Evolutionary conservation across 2,113 vertebrate species (phyloP), one percentile per base, ranked within the genome.

Genomic region (Ellobius talpinus): DNA sequence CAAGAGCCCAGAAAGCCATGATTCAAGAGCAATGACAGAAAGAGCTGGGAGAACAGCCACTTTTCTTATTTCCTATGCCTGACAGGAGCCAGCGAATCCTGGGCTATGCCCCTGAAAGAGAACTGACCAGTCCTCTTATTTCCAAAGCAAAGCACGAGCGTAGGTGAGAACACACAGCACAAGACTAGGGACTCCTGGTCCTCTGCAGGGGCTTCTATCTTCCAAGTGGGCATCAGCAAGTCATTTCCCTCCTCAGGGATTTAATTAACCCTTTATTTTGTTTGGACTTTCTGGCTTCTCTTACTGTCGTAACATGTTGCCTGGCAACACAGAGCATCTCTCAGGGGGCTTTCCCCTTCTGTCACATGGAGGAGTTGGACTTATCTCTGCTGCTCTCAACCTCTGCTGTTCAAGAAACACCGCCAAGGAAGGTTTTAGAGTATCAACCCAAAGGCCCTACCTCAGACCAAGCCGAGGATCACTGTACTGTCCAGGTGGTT

Each of bases 341-440:
- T 73, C 24, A 3, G 24, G 39, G 42, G 12, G 19, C 79, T 84
- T 68, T 79, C 70, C 36, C 36, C 14, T 87, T 79, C 55, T 66
- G 1, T 45, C 72, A 72, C 5, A 16, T 33, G 88, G 61, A 90
- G 21, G 29, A 14, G 3, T 19, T 82, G 33, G 65, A 31, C 19
- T 85, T 58, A 52, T 85, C 39, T 89, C 68, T 31, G 24, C 91
- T 66, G 24, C 74, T 97, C 21, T 90, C 65, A 65, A 58, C 33
- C n/a, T 52, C 65, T 17, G 29, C 8, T 85, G 16, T 19, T 63
- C n/a, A 68, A 68, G 84, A 82, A 87, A 91, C 89, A 33, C 33
- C 52, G 65, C 33, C 68, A 79, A n/a, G 36, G n/a, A 94, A 36
- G 61, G 68, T 45, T 81, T 33, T 0, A 29, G 31, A 78, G 45